A percentile compares a stretch with the other conserved stretches of the same genome.
These are phyloP conservation scores for Lasiurus cinereus DNA, from an alignment of 2,113 vertebrate genomes.

Conservation along the genomic window DNA sequence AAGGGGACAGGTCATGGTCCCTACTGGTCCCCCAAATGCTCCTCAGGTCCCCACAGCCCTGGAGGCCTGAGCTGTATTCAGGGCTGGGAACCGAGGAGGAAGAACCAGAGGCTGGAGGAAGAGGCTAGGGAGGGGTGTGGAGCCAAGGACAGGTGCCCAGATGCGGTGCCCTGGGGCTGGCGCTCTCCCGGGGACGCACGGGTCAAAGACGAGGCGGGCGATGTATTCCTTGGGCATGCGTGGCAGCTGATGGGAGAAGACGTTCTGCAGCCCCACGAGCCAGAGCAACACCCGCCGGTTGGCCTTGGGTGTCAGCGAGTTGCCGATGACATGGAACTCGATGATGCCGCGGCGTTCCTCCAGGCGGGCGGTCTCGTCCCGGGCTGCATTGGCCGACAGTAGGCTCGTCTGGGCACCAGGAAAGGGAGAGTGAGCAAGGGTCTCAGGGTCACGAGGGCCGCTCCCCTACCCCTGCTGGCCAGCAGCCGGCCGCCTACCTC, in stretches of 20 bases:
- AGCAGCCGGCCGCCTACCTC: conserved; percentile 86
- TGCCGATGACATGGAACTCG: conserved; percentile 98
- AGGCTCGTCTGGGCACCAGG: conserved; percentile 92
- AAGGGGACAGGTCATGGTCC: background rate
- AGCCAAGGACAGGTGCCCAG: rapidly evolving
- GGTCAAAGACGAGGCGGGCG: conserved; percentile 98
- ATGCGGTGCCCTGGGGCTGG: rapidly evolving
- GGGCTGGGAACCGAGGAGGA: background rate
- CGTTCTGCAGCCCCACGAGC: conserved; percentile 98
- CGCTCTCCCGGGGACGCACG: conserved; percentile 88
- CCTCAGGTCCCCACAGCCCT: background rate
- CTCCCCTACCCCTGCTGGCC: rapidly evolving
- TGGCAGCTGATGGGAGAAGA: conserved; percentile 98
- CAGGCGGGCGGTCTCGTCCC: conserved; percentile 97
- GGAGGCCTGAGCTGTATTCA: background rate
- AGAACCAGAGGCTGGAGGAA: background rate
- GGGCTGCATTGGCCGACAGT: conserved; percentile 96
- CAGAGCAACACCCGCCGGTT: conserved; percentile 99
- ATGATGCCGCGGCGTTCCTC: conserved; percentile 98
- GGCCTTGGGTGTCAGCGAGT: conserved; percentile 97
- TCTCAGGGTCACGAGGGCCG: rapidly evolving
- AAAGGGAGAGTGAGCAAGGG: rapidly evolving
- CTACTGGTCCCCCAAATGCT: background rate
- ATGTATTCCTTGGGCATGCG: conserved; percentile 99
- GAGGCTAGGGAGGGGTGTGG: background rate